phyloP scores from a whole-genome alignment of 2,797 vertebrate species.

The Kryptopterus vitreolus region DNA sequence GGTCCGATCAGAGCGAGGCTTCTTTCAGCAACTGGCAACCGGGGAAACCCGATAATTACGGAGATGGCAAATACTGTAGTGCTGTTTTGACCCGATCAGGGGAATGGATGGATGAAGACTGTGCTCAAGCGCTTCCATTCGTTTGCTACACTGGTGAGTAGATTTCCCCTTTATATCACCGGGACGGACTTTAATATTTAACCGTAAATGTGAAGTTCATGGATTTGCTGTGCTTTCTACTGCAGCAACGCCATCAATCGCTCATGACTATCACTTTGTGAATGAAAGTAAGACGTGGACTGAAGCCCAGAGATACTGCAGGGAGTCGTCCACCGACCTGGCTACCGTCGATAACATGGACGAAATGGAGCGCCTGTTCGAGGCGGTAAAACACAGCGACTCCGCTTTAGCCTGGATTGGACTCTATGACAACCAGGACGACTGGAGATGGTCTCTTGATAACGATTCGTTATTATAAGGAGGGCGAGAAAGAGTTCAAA shows the following conservation, averaged over 20 bases:
- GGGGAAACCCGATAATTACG: accelerated
- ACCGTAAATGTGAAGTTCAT: neutral
- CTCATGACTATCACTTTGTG: slow-evolving; percentile 48
- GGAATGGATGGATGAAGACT: slow-evolving; percentile 38
- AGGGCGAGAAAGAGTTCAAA: slow-evolving; percentile 20
- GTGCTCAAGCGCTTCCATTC: neutral
- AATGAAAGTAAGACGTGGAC: slow-evolving; percentile 44
- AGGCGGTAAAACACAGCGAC: neutral
- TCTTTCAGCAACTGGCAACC: neutral
- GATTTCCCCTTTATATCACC: neutral
- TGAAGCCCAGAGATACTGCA: slow-evolving; percentile 59
- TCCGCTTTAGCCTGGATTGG: slow-evolving; percentile 54
- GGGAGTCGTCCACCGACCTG: slow-evolving; percentile 52
- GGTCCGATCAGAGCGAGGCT: slow-evolving; percentile 32
- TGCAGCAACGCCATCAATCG: neutral
- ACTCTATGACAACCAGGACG: slow-evolving; percentile 33
- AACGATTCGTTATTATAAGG: slow-evolving; percentile 17
- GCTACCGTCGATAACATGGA: slow-evolving; percentile 35
- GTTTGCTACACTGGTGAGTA: slow-evolving; percentile 41
- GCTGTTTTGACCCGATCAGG: neutral
- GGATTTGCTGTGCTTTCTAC: neutral
- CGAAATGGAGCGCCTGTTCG: slow-evolving; percentile 6
- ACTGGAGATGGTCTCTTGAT: slow-evolving; percentile 56
- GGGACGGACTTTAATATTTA: neutral
- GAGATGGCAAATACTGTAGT: neutral